These are phyloP conservation scores for Autographa gamma DNA, from an alignment of 2,888 invertebrate genomes.

Conservation along the genomic window DNA sequence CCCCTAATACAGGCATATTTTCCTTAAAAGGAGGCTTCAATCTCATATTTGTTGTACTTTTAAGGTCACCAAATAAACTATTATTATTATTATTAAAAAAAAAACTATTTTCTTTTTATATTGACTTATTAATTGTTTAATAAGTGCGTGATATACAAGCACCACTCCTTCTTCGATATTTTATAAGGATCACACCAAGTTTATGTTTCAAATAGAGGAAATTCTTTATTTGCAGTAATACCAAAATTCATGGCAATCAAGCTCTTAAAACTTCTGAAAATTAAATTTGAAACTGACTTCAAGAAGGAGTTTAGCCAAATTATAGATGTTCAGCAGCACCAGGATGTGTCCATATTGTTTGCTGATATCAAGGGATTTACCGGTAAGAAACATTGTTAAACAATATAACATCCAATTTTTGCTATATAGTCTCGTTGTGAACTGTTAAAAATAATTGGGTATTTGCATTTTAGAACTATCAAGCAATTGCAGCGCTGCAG, in stretches of 20 bases:
- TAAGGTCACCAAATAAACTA: too few species aligned
- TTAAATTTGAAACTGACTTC: conserved; percentile 92
- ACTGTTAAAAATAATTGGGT: not conserved
- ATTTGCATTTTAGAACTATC: conserved; percentile 91
- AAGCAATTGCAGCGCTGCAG: conserved; percentile 95
- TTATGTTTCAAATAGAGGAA: not conserved
- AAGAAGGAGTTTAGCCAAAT: conserved; percentile 97
- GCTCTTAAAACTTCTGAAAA: conserved; percentile 95
- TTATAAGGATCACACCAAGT: not conserved
- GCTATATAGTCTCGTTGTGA: not conserved
- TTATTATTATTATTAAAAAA: too few species aligned
- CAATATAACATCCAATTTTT: not conserved
- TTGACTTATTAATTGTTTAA: too few species aligned
- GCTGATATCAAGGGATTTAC: conserved; percentile 99
- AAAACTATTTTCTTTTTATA: too few species aligned
- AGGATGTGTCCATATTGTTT: conserved; percentile 98
- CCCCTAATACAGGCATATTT: too few species aligned
- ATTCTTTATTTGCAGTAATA: conserved; percentile 90
- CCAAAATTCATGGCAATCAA: conserved; percentile 98
- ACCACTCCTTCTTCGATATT: too few species aligned
- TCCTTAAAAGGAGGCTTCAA: too few species aligned
- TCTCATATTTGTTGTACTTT: too few species aligned
- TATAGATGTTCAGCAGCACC: conserved; percentile 96
- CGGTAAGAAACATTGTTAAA: conserved; percentile 84
- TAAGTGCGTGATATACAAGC: too few species aligned